A percentile compares a stretch with the other conserved stretches of the same genome.
Conservation (phyloP, 2,888 invertebrate species). For the Lycophotia porphyrea region DNA sequence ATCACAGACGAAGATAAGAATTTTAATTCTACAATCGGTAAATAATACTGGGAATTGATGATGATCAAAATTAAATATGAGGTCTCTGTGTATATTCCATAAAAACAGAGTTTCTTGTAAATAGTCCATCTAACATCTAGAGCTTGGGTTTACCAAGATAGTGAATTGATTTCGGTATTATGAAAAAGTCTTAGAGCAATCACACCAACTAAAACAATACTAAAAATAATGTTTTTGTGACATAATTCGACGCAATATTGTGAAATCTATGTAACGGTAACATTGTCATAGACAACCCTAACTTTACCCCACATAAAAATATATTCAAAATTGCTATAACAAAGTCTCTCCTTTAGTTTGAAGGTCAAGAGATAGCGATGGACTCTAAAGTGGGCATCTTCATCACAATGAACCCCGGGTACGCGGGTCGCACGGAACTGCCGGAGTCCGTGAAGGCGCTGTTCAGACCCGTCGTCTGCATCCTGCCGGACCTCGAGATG, state of each 20-base stretch:
- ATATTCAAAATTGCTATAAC: neutral
- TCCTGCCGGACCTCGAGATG: slow-evolving; percentile 97
- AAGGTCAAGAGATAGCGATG: slow-evolving; percentile 94
- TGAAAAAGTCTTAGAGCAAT: neutral
- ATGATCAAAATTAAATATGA: neutral
- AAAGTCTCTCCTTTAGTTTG: slow-evolving; percentile 91
- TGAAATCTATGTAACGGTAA: neutral
- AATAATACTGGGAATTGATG: neutral
- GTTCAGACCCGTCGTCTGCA: slow-evolving; percentile 97
- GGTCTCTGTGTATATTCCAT: no score
- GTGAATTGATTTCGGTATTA: neutral
- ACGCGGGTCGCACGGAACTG: slow-evolving; percentile 97
- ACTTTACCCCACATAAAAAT: neutral
- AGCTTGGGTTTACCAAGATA: neutral
- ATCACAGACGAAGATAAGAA: no score
- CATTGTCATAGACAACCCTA: neutral
- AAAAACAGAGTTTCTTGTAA: neutral
- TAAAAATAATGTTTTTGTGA: neutral
- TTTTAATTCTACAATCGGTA: no score
- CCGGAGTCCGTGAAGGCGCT: slow-evolving; percentile 98
- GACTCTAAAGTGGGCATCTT: slow-evolving; percentile 97
- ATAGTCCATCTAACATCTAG: neutral
- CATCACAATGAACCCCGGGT: slow-evolving; percentile 98
- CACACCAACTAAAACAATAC: neutral
- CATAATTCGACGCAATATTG: neutral